Base-by-base conservation (phyloP, 2,888 invertebrate species). In the Amiota minor region DNA sequence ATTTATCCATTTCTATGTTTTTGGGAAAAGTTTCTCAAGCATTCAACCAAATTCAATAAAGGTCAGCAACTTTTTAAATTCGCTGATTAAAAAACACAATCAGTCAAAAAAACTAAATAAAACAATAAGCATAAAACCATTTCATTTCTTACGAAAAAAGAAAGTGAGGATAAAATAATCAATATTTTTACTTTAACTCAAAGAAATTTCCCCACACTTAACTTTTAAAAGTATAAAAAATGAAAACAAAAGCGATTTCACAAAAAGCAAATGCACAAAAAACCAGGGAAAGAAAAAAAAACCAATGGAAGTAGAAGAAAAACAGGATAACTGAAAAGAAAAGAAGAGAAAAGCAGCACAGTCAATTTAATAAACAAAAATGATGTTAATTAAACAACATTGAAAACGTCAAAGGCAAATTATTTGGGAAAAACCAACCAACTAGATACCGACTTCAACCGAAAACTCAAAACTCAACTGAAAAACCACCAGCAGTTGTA, bases 301-400 rank as follows among this genome's bases (percentile, higher is more conserved):
- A 4, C 9, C 16, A 18, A 65, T 12, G n/a, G 18, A 68, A 50
- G 50, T 14, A 8, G 59, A 49, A 70, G 67, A 71, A 53, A 1
- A 9, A 50, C 49, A 53, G 46, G 12, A 10, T 4, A 69, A 16
- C 50, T 16, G 12, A 69, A 23, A 14, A 18, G 46, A 50, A 50
- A 20, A 35, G 68, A 53, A n/a, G 23, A 16, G 8, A 12, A 70
- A 70, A 56, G 59, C 47, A 59, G 20, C 53, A 61, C 46, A 61
- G 50, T 47, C 35, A 61, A 69, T 67, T 71, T 68, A 67, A 68
- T 71, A 71, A 65, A 69, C 35, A 76, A 69, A 74, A 72, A 72
- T 74, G 72, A 71, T 80, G 81, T 79, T 79, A 82, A 82, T 81
- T 77, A 82, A 81, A 82, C 73, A 73, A 56, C 75, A 76, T 77